phyloP scores from a whole-genome alignment of 2,797 vertebrate species.

The Zalophus californianus region DNA sequence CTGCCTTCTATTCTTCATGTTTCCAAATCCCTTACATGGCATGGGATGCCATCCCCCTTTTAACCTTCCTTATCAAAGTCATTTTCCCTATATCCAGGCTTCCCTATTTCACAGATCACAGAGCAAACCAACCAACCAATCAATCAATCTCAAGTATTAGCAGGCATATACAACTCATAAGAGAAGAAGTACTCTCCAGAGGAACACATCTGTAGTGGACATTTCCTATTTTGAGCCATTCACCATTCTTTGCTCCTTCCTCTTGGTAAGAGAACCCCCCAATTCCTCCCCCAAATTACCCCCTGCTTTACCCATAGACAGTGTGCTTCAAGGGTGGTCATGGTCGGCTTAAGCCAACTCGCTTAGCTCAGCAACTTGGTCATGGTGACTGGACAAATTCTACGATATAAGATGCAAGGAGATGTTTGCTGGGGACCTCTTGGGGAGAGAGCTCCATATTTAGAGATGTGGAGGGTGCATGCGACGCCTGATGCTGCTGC shows the following conservation, averaged over 20 bases:
- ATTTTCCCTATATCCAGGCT: not conserved
- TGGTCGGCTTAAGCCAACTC: not conserved
- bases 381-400: not conserved
- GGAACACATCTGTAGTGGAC: not conserved
- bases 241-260: not conserved
- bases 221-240: not conserved
- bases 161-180: not conserved
- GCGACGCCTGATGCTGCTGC: not conserved
- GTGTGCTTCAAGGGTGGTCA: not conserved
- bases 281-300: not conserved
- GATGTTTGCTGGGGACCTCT: not conserved
- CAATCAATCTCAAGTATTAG: not conserved
- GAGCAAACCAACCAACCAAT: not conserved
- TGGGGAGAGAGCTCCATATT: not conserved
- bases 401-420: not conserved
- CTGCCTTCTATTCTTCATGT: not conserved
- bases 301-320: not conserved
- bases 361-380: not conserved
- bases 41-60: not conserved
- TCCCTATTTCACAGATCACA: not conserved
- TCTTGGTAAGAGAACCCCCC: not conserved
- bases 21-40: not conserved
- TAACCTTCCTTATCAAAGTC: not conserved
- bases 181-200: not conserved
- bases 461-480: not conserved